Evolutionary conservation across 2,113 vertebrate species (phyloP).

Genomic region (Echinops telfairi): DNA sequence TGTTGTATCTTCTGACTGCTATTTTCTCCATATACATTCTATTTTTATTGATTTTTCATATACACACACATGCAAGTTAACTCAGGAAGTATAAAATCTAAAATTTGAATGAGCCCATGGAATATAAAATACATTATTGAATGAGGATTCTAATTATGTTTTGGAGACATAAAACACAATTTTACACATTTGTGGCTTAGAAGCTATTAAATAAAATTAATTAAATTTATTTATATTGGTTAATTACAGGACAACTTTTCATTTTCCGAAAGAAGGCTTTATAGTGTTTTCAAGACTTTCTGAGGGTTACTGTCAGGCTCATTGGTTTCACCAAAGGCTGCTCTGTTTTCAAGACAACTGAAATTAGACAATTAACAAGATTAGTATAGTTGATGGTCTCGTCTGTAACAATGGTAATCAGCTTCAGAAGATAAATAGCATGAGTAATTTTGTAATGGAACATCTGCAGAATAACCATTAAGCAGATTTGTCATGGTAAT

Average conservation of each 20-base stretch:
- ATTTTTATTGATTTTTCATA: neutral
- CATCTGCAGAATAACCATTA: conserved; percentile 81
- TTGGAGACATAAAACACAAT: neutral
- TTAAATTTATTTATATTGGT: neutral
- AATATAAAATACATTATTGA: neutral
- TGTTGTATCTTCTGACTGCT: neutral
- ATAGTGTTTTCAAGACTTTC: neutral
- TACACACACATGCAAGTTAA: no score
- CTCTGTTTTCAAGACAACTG: conserved; percentile 60
- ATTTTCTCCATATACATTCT: neutral
- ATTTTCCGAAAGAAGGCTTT: neutral
- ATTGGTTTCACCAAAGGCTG: conserved; percentile 36
- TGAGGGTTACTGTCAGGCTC: neutral
- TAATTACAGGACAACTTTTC: neutral
- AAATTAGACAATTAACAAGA: conserved; percentile 78
- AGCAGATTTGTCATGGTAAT: conserved; percentile 80
- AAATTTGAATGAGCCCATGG: neutral
- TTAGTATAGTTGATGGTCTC: conserved; percentile 76
- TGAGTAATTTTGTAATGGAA: conserved; percentile 76
- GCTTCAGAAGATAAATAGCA: conserved; percentile 77
- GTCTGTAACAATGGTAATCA: conserved; percentile 76
- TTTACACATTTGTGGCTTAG: neutral
- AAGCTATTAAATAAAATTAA: neutral
- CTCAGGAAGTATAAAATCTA: neutral
- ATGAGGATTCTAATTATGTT: neutral